Evolutionary conservation across 2,888 invertebrate genomes (phyloP).

Genomic region (Cylloceria caligata): DNA sequence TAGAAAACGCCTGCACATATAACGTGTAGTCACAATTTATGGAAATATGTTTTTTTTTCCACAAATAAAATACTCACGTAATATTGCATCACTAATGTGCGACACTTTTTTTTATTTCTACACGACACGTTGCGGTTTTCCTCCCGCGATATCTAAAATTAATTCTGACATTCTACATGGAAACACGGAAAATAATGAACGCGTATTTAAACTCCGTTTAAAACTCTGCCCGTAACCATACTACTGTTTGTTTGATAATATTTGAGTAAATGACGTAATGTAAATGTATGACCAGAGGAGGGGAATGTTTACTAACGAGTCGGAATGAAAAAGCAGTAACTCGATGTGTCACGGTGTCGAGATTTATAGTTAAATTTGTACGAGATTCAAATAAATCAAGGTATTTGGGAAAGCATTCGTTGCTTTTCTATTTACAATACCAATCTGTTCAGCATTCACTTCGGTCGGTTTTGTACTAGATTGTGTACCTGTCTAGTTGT

Average conservation of each 20-base stretch:
- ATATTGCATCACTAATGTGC: neutral
- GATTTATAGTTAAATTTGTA: neutral
- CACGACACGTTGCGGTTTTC: neutral
- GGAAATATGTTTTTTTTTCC: conserved; percentile 4
- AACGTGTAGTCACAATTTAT: neutral
- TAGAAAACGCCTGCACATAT: neutral
- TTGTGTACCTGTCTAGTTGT: neutral
- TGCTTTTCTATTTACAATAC: neutral
- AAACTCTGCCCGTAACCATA: neutral
- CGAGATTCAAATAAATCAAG: neutral
- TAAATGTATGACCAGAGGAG: neutral
- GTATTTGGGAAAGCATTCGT: neutral
- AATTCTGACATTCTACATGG: neutral
- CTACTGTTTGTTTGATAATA: conserved; percentile 3
- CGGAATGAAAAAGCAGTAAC: neutral
- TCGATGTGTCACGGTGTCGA: neutral
- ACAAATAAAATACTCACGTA: neutral
- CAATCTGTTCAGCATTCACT: neutral
- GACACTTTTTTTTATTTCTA: conserved; percentile 4
- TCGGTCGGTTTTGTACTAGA: neutral
- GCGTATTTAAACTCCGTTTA: neutral
- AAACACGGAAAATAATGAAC: conserved; percentile 4
- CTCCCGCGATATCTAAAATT: neutral
- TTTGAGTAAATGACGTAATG: neutral
- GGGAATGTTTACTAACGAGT: neutral